These are phyloP conservation scores for Guaruba guarouba DNA, from an alignment of 2,113 vertebrate genomes.

Conservation along the genomic window DNA sequence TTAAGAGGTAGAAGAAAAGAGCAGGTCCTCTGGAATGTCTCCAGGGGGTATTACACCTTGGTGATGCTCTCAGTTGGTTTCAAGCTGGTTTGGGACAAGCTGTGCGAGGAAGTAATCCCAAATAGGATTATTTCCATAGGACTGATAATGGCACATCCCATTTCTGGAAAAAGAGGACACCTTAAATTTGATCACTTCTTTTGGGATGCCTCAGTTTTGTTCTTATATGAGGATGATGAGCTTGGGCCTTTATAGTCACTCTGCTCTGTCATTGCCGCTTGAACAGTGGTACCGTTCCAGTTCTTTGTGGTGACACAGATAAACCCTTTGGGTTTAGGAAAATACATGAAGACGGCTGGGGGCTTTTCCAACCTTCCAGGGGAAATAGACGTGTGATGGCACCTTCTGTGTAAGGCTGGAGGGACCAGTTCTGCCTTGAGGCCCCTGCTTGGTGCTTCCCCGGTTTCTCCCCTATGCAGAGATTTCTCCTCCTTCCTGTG, in stretches of 20 bases:
- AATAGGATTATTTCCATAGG: background rate
- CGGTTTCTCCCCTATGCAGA: background rate
- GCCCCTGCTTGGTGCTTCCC: background rate
- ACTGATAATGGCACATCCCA: background rate
- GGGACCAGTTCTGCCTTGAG: background rate
- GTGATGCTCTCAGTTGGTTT: background rate
- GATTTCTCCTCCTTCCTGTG: background rate
- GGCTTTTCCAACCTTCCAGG: background rate
- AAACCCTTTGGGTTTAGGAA: background rate
- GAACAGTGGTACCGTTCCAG: background rate
- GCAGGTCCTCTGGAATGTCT: background rate
- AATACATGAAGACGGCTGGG: background rate
- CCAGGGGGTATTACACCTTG: background rate
- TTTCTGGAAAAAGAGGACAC: background rate
- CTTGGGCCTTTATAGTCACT: background rate
- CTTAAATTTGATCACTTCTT: background rate
- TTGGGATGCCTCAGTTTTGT: background rate
- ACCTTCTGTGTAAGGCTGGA: background rate
- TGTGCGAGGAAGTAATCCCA: background rate
- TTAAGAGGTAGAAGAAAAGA: background rate
- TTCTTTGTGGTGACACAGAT: background rate
- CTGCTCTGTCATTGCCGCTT: background rate
- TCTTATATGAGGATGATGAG: accelerated
- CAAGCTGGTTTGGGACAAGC: background rate
- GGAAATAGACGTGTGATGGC: background rate